These are phyloP conservation scores for Zalophus californianus DNA, from an alignment of 2,797 vertebrate species.

Conservation along the genomic window DNA sequence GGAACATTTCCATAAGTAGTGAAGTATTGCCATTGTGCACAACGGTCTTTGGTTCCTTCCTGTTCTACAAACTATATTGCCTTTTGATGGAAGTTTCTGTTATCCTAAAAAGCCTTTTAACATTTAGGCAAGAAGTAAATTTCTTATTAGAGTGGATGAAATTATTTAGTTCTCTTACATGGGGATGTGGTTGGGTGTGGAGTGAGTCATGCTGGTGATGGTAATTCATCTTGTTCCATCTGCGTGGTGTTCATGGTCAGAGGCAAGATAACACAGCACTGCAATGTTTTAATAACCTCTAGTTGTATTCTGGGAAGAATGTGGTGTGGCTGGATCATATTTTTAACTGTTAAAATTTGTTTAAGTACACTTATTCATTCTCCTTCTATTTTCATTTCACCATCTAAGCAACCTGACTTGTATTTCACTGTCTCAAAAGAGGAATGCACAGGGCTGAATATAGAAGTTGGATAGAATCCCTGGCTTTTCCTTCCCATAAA, in stretches of 20 bases:
- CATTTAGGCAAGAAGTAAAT: background rate
- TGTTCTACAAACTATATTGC: background rate
- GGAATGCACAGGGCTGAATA: background rate
- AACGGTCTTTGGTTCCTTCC: background rate
- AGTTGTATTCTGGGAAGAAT: slow-evolving; percentile 3
- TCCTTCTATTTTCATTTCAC: background rate
- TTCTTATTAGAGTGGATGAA: slow-evolving; percentile 35
- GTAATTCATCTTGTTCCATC: background rate
- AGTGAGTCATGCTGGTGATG: background rate
- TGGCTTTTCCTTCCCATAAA: background rate
- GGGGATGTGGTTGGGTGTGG: background rate
- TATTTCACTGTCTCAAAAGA: background rate
- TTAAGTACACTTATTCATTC: background rate
- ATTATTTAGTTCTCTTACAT: background rate
- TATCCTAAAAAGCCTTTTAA: slow-evolving; percentile 23
- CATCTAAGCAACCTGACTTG: background rate
- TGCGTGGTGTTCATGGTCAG: background rate
- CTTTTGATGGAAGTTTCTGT: background rate
- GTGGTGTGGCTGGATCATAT: background rate
- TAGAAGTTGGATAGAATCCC: background rate
- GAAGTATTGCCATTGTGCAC: background rate
- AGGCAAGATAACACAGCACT: background rate
- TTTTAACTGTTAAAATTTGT: background rate
- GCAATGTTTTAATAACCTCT: slow-evolving; percentile 38
- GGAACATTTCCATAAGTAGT: background rate